Evolutionary conservation across 2,797 vertebrate genomes (phyloP).

Genomic region (Parambassis ranga): DNA sequence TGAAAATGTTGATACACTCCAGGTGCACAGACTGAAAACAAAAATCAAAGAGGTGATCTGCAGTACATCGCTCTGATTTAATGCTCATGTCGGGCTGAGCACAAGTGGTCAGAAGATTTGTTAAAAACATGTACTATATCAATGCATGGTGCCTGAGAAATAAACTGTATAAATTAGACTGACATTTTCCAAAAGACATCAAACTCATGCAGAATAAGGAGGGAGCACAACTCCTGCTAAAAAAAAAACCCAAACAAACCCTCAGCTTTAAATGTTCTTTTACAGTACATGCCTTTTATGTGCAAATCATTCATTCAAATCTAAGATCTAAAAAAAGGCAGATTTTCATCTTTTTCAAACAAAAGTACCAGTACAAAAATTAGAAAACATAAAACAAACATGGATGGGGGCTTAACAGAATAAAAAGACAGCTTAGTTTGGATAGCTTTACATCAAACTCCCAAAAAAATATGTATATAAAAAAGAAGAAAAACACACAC

Average conservation of each 20-base stretch:
- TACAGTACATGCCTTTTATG: conserved; percentile 71
- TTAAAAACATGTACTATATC: conserved; percentile 1
- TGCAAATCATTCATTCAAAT: conserved; percentile 63
- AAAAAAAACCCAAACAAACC: conserved; percentile 11
- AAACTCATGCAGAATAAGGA: conserved; percentile 60
- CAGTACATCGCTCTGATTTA: neutral
- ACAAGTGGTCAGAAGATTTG: neutral
- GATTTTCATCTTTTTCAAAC: conserved; percentile 12
- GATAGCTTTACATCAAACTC: conserved; percentile 27
- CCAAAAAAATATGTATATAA: conserved; percentile 5
- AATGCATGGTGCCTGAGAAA: conserved; percentile 42
- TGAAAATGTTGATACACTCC: conserved; percentile 28
- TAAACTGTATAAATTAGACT: conserved; percentile 13
- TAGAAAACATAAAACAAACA: neutral
- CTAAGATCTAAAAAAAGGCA: conserved; percentile 37
- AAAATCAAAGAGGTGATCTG: conserved; percentile 4
- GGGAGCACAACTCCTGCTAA: neutral
- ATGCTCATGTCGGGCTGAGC: neutral
- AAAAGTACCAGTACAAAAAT: conserved; percentile 53
- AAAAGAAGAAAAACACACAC: conserved; percentile 18
- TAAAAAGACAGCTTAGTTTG: conserved; percentile 34
- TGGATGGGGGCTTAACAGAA: neutral
- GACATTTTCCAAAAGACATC: conserved; percentile 22
- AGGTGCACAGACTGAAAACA: conserved; percentile 16
- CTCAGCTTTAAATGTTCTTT: conserved; percentile 14